Conservation (phyloP, 2,797 vertebrate genomes). For the Diplodus sargus region DNA sequence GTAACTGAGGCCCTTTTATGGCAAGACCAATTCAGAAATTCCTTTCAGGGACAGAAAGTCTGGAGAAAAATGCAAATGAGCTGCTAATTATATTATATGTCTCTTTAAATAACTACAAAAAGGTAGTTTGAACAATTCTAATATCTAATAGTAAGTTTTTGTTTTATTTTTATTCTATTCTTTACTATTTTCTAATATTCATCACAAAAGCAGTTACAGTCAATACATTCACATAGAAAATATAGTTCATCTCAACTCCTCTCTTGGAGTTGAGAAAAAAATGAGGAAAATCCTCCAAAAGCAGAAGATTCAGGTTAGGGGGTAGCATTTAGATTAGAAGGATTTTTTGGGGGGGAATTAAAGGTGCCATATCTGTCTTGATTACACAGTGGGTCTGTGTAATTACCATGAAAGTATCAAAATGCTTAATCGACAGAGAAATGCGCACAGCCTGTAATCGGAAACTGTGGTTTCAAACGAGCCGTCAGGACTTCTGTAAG, state of each 20-base stretch:
- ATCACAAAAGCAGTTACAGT: neutral
- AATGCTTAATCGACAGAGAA: too few relatives aligned
- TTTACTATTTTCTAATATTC: neutral
- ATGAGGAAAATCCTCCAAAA: neutral
- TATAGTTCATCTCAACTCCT: neutral
- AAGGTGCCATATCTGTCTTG: too few relatives aligned
- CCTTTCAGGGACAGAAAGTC: neutral
- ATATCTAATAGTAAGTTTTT: too few relatives aligned
- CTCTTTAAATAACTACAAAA: neutral
- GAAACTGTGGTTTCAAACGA: too few relatives aligned
- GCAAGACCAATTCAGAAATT: neutral
- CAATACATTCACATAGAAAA: neutral
- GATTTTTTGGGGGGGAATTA: too few relatives aligned
- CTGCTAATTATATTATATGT: neutral
- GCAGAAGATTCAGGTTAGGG: neutral
- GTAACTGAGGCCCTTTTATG: neutral
- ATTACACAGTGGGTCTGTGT: too few relatives aligned
- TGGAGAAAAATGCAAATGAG: neutral
- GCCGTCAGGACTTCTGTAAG: too few relatives aligned
- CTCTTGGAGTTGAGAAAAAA: neutral
- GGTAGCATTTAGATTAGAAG: neutral
- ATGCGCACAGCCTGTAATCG: too few relatives aligned
- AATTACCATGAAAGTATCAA: too few relatives aligned
- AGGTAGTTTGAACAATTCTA: neutral
- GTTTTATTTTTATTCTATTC: neutral